Percentiles rank a stretch among this genome's conserved stretches.
These are phyloP conservation scores for Allolobophora icterica DNA, from an alignment of 2,888 invertebrate genomes.

Conservation along the genomic window DNA sequence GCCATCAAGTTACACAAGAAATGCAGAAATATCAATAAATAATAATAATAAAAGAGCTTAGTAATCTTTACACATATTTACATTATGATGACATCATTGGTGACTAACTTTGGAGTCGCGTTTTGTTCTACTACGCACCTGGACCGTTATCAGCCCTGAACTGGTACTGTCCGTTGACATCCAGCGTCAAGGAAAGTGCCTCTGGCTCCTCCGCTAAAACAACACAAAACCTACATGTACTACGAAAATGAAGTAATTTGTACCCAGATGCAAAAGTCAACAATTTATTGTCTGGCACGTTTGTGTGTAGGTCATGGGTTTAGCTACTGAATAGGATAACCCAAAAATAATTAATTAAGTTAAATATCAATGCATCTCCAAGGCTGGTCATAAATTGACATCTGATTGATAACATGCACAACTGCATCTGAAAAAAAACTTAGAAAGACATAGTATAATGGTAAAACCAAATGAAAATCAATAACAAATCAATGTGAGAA, in stretches of 20 bases:
- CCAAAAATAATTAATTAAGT: neutral
- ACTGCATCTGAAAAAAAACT: neutral
- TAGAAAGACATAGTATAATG: neutral
- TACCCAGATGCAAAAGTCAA: neutral
- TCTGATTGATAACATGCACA: too few species aligned
- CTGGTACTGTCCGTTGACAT: conserved; percentile 31
- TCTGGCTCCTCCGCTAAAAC: conserved; percentile 22
- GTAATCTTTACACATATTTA: neutral
- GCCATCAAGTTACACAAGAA: too few species aligned
- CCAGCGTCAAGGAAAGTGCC: conserved; percentile 28
- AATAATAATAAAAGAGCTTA: neutral
- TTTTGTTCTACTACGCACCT: neutral
- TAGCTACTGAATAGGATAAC: neutral
- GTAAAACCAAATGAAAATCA: neutral
- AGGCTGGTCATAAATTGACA: neutral
- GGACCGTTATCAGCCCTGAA: conserved; percentile 35
- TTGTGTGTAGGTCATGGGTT: neutral
- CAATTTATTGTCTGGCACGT: too few species aligned
- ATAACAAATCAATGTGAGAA: neutral
- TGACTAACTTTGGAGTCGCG: neutral
- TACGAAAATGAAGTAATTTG: neutral
- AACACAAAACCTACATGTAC: neutral
- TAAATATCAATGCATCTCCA: neutral
- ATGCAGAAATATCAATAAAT: neutral
- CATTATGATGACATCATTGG: neutral